A percentile compares a stretch with the other conserved stretches of the same genome.
Evolutionary conservation across 2,113 vertebrate genomes (phyloP).

Genomic region (Gallinago paraguaiae): DNA sequence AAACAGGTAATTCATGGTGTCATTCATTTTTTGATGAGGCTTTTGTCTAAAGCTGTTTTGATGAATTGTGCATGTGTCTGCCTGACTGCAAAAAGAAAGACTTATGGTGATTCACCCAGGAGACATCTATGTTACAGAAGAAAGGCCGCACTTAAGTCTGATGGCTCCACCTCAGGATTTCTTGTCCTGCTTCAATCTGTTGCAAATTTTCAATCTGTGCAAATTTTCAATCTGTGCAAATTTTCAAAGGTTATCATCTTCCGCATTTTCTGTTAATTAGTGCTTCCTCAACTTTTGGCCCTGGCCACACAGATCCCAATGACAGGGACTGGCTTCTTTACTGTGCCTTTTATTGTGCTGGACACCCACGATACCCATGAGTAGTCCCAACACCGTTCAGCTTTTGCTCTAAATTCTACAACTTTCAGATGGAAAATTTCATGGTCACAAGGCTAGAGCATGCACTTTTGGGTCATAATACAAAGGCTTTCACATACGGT

Average conservation of each 20-base stretch:
- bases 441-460: fast-evolving
- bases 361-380: too few species aligned
- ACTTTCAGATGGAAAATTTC: neutral
- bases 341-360: too few species aligned
- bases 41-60: neutral
- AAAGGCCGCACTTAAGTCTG: neutral
- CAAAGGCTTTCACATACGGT: fast-evolving
- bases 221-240: neutral
- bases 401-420: neutral
- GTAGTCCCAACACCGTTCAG: neutral
- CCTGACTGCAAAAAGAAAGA: neutral
- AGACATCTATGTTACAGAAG: neutral
- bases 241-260: neutral
- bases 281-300: neutral
- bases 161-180: neutral
- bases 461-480: neutral
- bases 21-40: neutral
- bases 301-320: neutral
- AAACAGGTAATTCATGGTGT: neutral
- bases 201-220: neutral
- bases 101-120: neutral
- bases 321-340: fast-evolving
- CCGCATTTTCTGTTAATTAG: neutral
- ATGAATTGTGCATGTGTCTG: neutral
- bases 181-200: neutral